Conservation (phyloP, 2,113 vertebrate genomes). For the cat (Felis catus) region F.catus_Fca126_mat1.0 CM031411.1:4963501-4964000, state of each 20-base stretch:
- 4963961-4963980: not conserved
- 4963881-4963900: too few species aligned
- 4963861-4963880: too few species aligned
- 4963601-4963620: too few species aligned
- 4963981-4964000: not conserved
- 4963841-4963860: too few species aligned
- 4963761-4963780: too few species aligned
- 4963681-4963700: not conserved
- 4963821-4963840: not conserved
- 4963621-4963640: not conserved
- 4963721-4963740: not conserved
- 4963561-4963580: accelerated
- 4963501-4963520: accelerated
- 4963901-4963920: not conserved
- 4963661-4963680: too few species aligned
- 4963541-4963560: too few species aligned
- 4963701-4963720: not conserved
- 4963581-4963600: accelerated
- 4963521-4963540: not conserved
- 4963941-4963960: not conserved
- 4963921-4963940: not conserved
- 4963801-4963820: accelerated
- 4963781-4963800: too few species aligned
- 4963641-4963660: not conserved
- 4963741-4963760: accelerated